phyloP scores from a whole-genome alignment of 2,113 vertebrate genomes.

The Anser brachyrhynchus region DNA sequence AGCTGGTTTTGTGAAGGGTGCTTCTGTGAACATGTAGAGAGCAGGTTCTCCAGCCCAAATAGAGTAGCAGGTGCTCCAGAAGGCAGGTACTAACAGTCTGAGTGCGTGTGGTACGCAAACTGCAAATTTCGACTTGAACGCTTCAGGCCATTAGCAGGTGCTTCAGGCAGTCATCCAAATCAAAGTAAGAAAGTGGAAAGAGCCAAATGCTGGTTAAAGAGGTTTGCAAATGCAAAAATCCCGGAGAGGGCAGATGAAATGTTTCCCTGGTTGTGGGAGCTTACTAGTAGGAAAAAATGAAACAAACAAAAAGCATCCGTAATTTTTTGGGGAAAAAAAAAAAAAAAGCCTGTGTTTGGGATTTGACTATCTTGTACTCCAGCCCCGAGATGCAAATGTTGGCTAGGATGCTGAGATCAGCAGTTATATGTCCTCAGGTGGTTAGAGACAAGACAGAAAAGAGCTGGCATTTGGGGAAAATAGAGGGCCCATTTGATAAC shows the following conservation, averaged over 20 bases:
- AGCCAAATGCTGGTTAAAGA: constrained; percentile 72
- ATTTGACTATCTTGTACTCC: constrained; percentile 29
- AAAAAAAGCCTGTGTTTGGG: constrained; percentile 37
- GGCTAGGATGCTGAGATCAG: constrained; percentile 75
- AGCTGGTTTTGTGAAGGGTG: neutral
- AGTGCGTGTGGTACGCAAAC: constrained; percentile 39
- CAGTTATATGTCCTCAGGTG: constrained; percentile 73
- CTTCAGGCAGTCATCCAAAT: constrained; percentile 64
- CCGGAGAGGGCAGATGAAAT: neutral
- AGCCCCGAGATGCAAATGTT: constrained; percentile 4
- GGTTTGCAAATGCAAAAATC: constrained; percentile 40
- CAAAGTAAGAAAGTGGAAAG: constrained; percentile 64
- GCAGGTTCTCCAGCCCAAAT: constrained; percentile 28
- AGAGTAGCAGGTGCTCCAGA: constrained; percentile 68
- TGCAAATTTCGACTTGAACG: constrained; percentile 35
- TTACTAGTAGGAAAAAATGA: neutral
- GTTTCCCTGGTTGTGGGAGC: neutral
- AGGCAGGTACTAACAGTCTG: constrained; percentile 65
- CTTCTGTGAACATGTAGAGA: constrained; percentile 20
- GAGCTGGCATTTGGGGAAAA: constrained; percentile 41
- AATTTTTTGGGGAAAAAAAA: neutral
- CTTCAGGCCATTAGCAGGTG: constrained; percentile 73
- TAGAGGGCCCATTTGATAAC: constrained; percentile 71
- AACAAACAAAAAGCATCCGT: neutral
- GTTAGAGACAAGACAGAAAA: constrained; percentile 68